Evolutionary conservation across 2,888 invertebrate species (phyloP), one percentile per base, ranked within the genome.

Genomic region (Agrotis exclamationis): DNA sequence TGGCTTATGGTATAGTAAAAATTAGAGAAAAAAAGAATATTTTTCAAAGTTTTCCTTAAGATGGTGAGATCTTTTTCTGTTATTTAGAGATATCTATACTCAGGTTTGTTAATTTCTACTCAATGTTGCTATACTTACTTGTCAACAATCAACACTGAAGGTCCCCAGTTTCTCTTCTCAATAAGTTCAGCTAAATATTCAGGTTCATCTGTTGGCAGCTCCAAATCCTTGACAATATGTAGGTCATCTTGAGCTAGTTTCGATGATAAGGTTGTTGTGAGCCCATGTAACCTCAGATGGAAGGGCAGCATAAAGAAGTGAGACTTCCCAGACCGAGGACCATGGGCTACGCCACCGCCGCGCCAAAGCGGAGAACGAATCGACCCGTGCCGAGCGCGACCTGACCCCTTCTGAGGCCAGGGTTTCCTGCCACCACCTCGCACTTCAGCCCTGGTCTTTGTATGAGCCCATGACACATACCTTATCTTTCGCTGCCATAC

Each of bases 241-340:
- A 99, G 94, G 94, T 99, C 99, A 94, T 99, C 99, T 96, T 99
- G 99, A 0, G 99, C 99, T 74, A 99, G 96, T 95, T 99, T 99
- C 0, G 98, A 97, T 1, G 99, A 98, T 54, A 99, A 93, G 0
- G 98, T 97, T 13, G 98, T 97, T 16, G 98, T 98, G 11, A 99
- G 96, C 0, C 99, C 99, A 70, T 97, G 91, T 0, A 99, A 94
- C 82, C 99, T 96, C 7, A 96, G 92, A 80, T 97, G 97, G 90
- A 98, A 98, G 0, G 99, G 98, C 59, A 99, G 92, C 99, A 99
- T 99, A 90, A 98, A 99, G 93, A 99, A 99, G 91, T 98, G 98
- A 0, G 98, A 97, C 54, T 97, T 98, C 0, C 99, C 99, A 0
- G 99, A 98, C 54, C 99, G 97, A 0, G 99, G 99, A 0, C 99